phyloP scores from a whole-genome alignment of 2,888 invertebrate genomes.

The Agriopis leucophaearia region DNA sequence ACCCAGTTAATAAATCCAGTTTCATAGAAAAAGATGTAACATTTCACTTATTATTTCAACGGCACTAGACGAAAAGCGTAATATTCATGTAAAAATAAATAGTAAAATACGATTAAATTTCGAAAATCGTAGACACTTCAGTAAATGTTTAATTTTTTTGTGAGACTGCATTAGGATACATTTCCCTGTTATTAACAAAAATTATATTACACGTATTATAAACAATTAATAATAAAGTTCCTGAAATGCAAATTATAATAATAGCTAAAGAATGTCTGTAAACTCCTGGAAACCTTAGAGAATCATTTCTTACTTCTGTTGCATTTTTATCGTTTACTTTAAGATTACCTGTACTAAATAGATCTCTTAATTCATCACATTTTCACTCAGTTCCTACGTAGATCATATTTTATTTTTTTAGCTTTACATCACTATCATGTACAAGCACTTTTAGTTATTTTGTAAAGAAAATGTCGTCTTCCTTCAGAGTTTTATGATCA shows the following conservation, averaged over 20 bases:
- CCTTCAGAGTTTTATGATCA: conserved; percentile 60
- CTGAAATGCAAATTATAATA: conserved; percentile 43
- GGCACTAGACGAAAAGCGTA: conserved; percentile 4
- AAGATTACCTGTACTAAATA: conserved; percentile 61
- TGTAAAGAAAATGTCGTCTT: conserved; percentile 73
- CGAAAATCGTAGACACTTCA: conserved; percentile 41
- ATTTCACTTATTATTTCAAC: conserved; percentile 1
- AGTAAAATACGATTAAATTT: conserved; percentile 22
- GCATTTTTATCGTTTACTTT: conserved; percentile 78
- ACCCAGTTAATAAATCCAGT: not conserved
- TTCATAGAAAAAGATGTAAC: not conserved
- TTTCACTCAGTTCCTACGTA: conserved; percentile 85
- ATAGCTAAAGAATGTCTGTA: conserved; percentile 35
- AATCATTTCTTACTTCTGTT: conserved; percentile 58
- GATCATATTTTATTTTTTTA: conserved; percentile 74
- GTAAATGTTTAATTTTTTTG: conserved; percentile 44
- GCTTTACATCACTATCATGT: conserved; percentile 68
- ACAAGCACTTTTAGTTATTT: conserved; percentile 52
- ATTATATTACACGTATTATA: conserved; percentile 41
- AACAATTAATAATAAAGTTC: conserved; percentile 47
- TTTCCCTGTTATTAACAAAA: conserved; percentile 40
- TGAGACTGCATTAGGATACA: conserved; percentile 47
- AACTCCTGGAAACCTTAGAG: conserved; percentile 20
- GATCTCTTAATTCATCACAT: conserved; percentile 79
- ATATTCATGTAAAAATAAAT: conserved; percentile 10